These are phyloP conservation scores for Clepsis dumicolana DNA, from an alignment of 2,888 invertebrate species.

Conservation along the genomic window DNA sequence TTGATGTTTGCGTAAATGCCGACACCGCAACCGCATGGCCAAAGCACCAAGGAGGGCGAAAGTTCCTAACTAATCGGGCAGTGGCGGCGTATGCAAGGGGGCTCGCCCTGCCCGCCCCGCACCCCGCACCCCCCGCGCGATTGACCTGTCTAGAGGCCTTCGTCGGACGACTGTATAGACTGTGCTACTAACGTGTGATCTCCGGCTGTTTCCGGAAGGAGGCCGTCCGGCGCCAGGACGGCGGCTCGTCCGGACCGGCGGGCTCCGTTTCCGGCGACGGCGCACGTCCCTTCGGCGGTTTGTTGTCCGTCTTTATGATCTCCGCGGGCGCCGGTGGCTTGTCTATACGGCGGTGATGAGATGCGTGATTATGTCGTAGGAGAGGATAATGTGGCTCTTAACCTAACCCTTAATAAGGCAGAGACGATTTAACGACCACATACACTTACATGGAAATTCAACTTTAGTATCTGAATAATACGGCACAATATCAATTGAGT, in stretches of 20 bases:
- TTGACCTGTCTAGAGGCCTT: too few relatives aligned
- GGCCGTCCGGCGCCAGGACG: constrained; percentile 78
- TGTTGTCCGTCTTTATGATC: constrained; percentile 73
- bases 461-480: too few relatives aligned
- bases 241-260: constrained; percentile 65
- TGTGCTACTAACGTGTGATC: constrained; percentile 63
- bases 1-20: too few relatives aligned
- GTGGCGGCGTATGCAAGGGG: too few relatives aligned
- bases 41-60: too few relatives aligned
- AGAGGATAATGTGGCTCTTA: too few relatives aligned
- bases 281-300: constrained; percentile 75
- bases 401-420: neutral
- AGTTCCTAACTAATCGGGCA: too few relatives aligned
- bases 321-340: constrained; percentile 68
- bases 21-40: too few relatives aligned
- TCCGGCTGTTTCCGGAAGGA: constrained; percentile 74
- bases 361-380: neutral
- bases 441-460: too few relatives aligned
- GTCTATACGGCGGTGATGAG: constrained; percentile 53
- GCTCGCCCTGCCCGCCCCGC: too few relatives aligned
- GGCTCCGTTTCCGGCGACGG: constrained; percentile 70
- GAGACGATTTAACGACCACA: neutral
- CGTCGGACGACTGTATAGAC: neutral
- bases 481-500: too few relatives aligned
- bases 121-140: too few relatives aligned